Evolutionary conservation across 2,888 invertebrate genomes (phyloP).

Genomic region (Sinopyrophorus schimmeli): DNA sequence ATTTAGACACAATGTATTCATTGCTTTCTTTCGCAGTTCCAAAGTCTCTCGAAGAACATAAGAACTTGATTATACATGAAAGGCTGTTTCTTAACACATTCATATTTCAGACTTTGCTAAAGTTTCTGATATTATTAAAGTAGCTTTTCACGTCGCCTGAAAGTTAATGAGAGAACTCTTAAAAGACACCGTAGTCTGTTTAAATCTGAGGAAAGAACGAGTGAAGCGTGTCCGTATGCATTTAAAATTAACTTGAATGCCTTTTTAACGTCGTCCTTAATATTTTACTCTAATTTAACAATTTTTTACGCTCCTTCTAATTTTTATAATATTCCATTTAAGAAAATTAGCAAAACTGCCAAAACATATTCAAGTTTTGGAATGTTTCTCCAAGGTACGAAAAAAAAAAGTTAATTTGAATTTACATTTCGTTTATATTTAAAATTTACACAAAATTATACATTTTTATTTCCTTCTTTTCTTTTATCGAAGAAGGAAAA

Average conservation of each 20-base stretch:
- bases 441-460: too few relatives aligned
- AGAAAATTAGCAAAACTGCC: too few relatives aligned
- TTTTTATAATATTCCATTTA: too few relatives aligned
- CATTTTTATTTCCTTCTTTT: too few relatives aligned
- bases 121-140: slow-evolving; percentile 44
- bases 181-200: slow-evolving; percentile 40
- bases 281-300: slow-evolving; percentile 1
- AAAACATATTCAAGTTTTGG: too few relatives aligned
- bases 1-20: slow-evolving; percentile 25
- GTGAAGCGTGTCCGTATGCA: slow-evolving; percentile 40
- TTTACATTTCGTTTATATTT: too few relatives aligned
- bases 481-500: too few relatives aligned
- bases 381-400: too few relatives aligned
- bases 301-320: too few relatives aligned
- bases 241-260: slow-evolving; percentile 35
- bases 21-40: slow-evolving; percentile 22
- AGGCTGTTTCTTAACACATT: slow-evolving; percentile 42
- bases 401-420: too few relatives aligned
- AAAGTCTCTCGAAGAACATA: slow-evolving; percentile 25
- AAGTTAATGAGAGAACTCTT: slow-evolving; percentile 48
- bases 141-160: slow-evolving; percentile 47
- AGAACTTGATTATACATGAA: slow-evolving; percentile 25
- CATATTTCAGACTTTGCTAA: slow-evolving; percentile 44
- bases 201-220: slow-evolving; percentile 41
- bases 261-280: slow-evolving; percentile 13